These are phyloP conservation scores for Drosophila emarginata DNA, from an alignment of 2,888 invertebrate genomes.

Conservation along the genomic window DNA sequence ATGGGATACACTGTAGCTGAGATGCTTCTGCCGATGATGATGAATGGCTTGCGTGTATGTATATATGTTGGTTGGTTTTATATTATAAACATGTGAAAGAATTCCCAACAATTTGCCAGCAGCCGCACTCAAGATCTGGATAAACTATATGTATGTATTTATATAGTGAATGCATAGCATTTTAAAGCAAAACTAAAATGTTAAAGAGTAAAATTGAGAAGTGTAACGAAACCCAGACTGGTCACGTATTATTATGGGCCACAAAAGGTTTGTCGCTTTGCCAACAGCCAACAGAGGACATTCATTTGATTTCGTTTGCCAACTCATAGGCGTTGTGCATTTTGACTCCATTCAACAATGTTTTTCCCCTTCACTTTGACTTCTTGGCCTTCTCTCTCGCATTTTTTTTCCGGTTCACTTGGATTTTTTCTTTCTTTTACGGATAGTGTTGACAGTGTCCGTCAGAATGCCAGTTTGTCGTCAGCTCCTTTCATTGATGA, in stretches of 20 bases:
- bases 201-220: slow-evolving; percentile 21
- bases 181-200: slow-evolving; percentile 38
- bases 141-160: background rate
- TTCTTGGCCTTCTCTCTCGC: slow-evolving; percentile 16
- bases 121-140: slow-evolving; percentile 16
- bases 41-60: slow-evolving; percentile 65
- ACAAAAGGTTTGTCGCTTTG: slow-evolving; percentile 51
- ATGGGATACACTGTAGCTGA: slow-evolving; percentile 59
- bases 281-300: slow-evolving; percentile 43
- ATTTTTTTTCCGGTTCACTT: background rate
- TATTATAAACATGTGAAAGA: slow-evolving; percentile 70
- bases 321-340: slow-evolving; percentile 64
- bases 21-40: slow-evolving; percentile 61
- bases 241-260: slow-evolving; percentile 75
- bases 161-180: background rate
- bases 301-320: slow-evolving; percentile 69
- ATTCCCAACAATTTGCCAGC: slow-evolving; percentile 72
- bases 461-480: slow-evolving; percentile 44
- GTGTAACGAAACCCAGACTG: slow-evolving; percentile 45
- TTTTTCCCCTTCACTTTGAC: slow-evolving; percentile 33
- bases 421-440: slow-evolving; percentile 30
- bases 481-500: slow-evolving; percentile 60
- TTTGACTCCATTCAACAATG: slow-evolving; percentile 33
- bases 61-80: background rate
- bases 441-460: slow-evolving; percentile 64